Evolutionary conservation across 2,888 invertebrate genomes (phyloP).

Genomic region (Drepanosiphum platanoidis): DNA sequence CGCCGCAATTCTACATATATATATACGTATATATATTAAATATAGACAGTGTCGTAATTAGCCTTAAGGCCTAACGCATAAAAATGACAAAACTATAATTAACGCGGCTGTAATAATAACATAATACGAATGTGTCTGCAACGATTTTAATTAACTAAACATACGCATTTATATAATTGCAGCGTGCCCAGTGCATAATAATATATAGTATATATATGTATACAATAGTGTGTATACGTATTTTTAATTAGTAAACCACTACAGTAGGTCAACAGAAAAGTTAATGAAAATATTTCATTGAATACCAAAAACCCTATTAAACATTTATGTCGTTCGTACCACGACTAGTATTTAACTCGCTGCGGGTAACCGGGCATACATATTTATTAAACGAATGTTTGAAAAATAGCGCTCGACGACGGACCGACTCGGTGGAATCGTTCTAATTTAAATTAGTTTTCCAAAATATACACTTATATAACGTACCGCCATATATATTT

Average conservation of each 20-base stretch:
- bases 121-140: background rate
- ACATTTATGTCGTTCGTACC: background rate
- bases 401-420: background rate
- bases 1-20: background rate
- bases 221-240: background rate
- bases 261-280: background rate
- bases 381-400: constrained; percentile 15
- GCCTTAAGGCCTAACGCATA: background rate
- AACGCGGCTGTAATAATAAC: background rate
- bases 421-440: background rate
- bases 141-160: constrained; percentile 31
- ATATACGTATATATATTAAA: background rate
- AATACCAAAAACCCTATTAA: background rate
- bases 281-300: background rate
- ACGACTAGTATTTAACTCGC: background rate
- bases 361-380: background rate
- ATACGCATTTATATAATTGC: background rate
- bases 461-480: background rate
- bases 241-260: background rate
- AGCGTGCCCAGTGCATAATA: background rate
- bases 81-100: constrained; percentile 46
- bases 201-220: too few relatives aligned
- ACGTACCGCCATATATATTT: background rate
- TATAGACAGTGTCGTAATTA: background rate
- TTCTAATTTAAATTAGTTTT: constrained; percentile 38